A percentile compares a stretch with the other conserved stretches of the same genome.
Evolutionary conservation across 37 sponge, comb jelly and placozoan genomes (phyloP).

Genomic region (Axinella damicornis): DNA sequence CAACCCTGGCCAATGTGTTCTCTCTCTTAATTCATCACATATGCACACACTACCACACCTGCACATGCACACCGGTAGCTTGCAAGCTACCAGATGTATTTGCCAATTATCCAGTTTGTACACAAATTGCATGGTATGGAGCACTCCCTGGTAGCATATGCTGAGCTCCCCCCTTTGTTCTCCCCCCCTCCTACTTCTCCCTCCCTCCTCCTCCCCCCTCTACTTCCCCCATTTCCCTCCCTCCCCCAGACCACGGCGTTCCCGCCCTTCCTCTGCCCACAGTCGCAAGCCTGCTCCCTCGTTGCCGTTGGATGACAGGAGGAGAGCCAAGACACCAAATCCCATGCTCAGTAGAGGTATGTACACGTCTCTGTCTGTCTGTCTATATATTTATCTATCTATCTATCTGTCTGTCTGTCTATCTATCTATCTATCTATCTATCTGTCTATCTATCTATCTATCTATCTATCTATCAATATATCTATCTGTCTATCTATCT

Average conservation of each 20-base stretch:
- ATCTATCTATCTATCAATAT: no score
- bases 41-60: no score
- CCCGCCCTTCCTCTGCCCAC: background rate
- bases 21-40: no score
- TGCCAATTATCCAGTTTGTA: no score
- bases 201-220: constrained; percentile 1
- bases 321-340: background rate
- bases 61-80: no score
- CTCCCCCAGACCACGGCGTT: background rate
- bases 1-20: no score
- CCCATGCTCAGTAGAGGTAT: background rate
- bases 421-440: no score
- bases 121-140: no score
- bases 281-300: constrained; percentile 55
- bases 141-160: no score
- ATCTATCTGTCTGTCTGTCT: background rate
- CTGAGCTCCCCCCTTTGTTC: constrained; percentile 1
- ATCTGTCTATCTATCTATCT: no score
- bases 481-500: no score
- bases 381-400: constrained; percentile 3
- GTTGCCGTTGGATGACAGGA: constrained; percentile 45
- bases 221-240: background rate
- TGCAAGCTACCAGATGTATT: no score
- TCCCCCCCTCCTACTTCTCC: background rate
- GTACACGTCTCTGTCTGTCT: background rate